Percentiles rank a stretch among this genome's conserved stretches.
Conservation (phyloP, 2,797 vertebrate species). For the Chanos chanos region DNA sequence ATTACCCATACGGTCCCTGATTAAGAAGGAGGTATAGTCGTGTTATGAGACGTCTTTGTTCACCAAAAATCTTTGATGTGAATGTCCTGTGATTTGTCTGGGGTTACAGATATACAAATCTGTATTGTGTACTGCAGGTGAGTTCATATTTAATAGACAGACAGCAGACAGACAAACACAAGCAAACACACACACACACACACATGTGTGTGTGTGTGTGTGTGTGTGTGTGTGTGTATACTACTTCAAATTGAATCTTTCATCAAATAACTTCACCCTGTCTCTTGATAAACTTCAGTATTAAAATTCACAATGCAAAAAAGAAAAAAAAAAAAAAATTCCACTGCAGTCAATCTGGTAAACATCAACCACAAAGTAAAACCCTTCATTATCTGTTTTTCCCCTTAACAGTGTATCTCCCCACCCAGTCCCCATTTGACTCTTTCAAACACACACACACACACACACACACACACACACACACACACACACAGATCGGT, state of each 20-base stretch:
- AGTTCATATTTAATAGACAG: no score
- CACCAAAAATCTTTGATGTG: constrained; percentile 64
- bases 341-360: constrained; percentile 10
- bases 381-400: not conserved
- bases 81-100: constrained; percentile 42
- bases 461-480: constrained; percentile 17
- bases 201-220: not conserved
- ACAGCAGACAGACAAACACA: no score
- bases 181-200: constrained; percentile 26
- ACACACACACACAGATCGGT: constrained; percentile 17
- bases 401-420: constrained; percentile 1
- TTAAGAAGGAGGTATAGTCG: constrained; percentile 54
- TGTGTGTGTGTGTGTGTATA: not conserved
- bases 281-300: no score
- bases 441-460: constrained; percentile 15
- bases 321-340: no score
- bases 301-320: no score
- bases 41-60: constrained; percentile 57
- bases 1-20: constrained; percentile 60
- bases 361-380: constrained; percentile 9
- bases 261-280: no score
- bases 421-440: constrained; percentile 16
- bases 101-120: constrained; percentile 23
- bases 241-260: no score
- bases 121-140: no score